phyloP scores from a whole-genome alignment of 2,113 vertebrate genomes.

The Geothlypis trichas region DNA sequence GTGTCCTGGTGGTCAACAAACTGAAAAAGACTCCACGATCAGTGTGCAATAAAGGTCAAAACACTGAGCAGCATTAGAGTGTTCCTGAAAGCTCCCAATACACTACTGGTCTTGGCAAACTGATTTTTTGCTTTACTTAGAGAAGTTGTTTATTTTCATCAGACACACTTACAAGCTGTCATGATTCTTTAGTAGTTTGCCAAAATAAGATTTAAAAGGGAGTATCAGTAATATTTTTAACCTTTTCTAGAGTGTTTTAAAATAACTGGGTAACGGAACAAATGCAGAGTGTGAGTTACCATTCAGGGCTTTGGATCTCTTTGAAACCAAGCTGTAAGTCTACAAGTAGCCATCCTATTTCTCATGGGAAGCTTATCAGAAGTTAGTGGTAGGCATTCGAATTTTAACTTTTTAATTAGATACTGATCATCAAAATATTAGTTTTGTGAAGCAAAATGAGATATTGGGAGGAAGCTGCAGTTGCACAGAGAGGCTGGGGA shows the following conservation, averaged over 20 bases:
- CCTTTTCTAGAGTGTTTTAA: background rate
- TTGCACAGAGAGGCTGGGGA: background rate
- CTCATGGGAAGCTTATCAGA: background rate
- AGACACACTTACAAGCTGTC: background rate
- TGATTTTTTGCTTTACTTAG: background rate
- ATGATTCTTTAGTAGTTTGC: background rate
- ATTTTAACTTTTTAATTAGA: background rate
- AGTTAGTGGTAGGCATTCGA: background rate
- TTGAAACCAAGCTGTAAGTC: background rate
- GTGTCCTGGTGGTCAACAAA: background rate
- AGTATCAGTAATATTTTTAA: background rate
- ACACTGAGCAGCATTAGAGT: background rate
- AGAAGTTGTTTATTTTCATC: background rate
- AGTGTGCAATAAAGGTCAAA: background rate
- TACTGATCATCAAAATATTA: background rate
- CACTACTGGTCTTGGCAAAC: background rate
- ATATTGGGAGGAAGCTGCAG: background rate
- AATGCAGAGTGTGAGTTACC: background rate
- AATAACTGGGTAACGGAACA: background rate
- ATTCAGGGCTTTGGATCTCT: background rate
- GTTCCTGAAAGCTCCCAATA: background rate
- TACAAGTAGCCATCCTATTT: background rate
- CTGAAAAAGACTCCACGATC: rapidly evolving
- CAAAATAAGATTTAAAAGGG: background rate
- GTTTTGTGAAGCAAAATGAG: background rate